Conservation (phyloP, 2,888 invertebrate genomes). For the Octonoba sinensis region DNA sequence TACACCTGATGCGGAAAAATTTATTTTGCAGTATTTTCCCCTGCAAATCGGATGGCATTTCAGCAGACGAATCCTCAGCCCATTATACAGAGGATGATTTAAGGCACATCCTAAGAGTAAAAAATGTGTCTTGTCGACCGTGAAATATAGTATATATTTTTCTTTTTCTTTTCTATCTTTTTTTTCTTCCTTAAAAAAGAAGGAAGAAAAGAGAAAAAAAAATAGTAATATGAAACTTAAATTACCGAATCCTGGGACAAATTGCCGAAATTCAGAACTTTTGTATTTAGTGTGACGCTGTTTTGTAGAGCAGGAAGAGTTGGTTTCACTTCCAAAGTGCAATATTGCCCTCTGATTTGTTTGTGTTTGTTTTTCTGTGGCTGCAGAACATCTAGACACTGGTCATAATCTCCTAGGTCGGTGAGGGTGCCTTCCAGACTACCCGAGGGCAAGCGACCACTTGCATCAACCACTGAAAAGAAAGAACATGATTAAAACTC, state of each 20-base stretch:
- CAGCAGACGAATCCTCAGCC: too few relatives aligned
- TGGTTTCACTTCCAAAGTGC: conserved; percentile 50
- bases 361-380: conserved; percentile 26
- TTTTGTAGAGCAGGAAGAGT: conserved; percentile 12
- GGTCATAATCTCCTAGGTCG: conserved; percentile 57
- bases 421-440: conserved; percentile 55
- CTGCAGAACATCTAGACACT: conserved; percentile 42
- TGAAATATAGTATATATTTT: too few relatives aligned
- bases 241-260: conserved; percentile 48
- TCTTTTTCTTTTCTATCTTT: too few relatives aligned
- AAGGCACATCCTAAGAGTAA: too few relatives aligned
- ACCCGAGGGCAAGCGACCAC: conserved; percentile 51
- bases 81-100: too few relatives aligned
- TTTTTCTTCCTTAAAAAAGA: too few relatives aligned
- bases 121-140: too few relatives aligned
- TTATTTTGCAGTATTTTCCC: too few relatives aligned
- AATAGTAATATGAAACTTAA: too few relatives aligned
- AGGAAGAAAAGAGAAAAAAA: too few relatives aligned
- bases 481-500: neutral
- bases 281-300: conserved; percentile 40
- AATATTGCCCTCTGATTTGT: conserved; percentile 50
- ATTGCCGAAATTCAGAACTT: conserved; percentile 46
- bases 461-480: conserved; percentile 56
- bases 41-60: too few relatives aligned
- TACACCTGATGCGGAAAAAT: too few relatives aligned